Evolutionary conservation across 1,140 invertebrate species (phyloP), one percentile per base, ranked within the genome.

Genomic region (Zaprionus camerounensis): DNA sequence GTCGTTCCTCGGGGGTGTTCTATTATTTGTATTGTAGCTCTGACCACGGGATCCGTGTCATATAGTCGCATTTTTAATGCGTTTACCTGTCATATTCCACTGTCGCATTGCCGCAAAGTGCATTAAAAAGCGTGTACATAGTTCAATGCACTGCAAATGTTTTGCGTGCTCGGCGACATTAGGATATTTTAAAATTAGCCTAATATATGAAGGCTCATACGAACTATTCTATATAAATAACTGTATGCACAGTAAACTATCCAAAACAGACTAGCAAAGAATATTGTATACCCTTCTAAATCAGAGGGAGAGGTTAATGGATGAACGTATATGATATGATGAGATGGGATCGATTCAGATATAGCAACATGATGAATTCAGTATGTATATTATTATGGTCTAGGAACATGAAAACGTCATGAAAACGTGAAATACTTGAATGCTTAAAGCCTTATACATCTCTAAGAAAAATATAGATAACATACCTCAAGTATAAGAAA

Each of bases 151-250:
- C 85, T 31, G 36, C 58, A 44, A 73, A 36, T 64, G 26, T 49
- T 73, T 81, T 59, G 85, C 84, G 72, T 88, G 84, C 55, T 75
- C 65, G 44, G 31, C 24, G 55, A 66, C 62, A 84, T 90, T 84
- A 76, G 46, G 53, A 36, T 72, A 38, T 53, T 68, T 68, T 59
- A 59, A 64, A 67, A 46, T 24, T 44, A 12, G 28, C 17, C 38
- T 38, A 46, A 59, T 65, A 46, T 59, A 22, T 57, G 34, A 31
- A 28, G 13, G 3, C 24, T 55, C 51, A 55, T 13, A 28, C 5
- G 20, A 51, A 22, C 11, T 51, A 24, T 51, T 24, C 20, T 13
- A 51, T 24, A 51, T 13, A 51, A 51, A 22, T 22, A 24, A 51
- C 46, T 24, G 20, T 51, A 49, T 49, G n/a, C n/a, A 2, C n/a